These are phyloP conservation scores for Peribatodes rhomboidaria DNA, from an alignment of 2,888 invertebrate genomes.

Conservation along the genomic window DNA sequence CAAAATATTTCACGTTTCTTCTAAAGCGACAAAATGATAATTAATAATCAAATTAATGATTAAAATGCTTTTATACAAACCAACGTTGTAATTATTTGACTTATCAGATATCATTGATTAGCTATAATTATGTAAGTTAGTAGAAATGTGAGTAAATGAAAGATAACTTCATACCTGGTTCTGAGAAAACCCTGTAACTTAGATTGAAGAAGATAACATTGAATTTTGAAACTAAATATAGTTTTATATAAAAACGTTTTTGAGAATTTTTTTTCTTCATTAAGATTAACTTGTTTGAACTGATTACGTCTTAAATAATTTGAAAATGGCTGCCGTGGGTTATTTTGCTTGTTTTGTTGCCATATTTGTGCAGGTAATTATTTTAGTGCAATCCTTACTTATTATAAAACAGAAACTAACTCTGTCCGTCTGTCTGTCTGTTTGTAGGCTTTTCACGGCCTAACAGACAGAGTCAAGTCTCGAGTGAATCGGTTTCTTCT, in stretches of 20 bases:
- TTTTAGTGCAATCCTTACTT: too few relatives aligned
- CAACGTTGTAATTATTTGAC: background rate
- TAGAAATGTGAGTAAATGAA: background rate
- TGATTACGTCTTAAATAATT: background rate
- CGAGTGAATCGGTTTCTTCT: too few relatives aligned
- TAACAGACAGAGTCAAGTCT: too few relatives aligned
- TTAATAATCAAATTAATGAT: background rate
- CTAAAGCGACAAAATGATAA: background rate
- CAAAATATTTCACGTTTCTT: background rate
- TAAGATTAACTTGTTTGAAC: background rate
- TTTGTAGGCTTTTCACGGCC: too few relatives aligned
- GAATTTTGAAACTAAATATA: background rate
- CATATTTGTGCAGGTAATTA: background rate
- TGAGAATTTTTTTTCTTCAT: background rate
- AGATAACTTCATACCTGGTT: background rate
- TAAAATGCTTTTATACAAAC: constrained; percentile 3
- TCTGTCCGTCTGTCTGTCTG: too few relatives aligned
- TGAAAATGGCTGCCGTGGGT: background rate
- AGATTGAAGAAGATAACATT: background rate
- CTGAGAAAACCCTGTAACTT: background rate
- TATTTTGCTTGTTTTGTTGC: background rate
- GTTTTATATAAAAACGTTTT: constrained; percentile 4
- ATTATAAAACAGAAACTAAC: too few relatives aligned
- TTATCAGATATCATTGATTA: background rate
- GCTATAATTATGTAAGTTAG: background rate